phyloP scores from a whole-genome alignment of 2,797 vertebrate genomes.

The Bufotes viridis region DNA sequence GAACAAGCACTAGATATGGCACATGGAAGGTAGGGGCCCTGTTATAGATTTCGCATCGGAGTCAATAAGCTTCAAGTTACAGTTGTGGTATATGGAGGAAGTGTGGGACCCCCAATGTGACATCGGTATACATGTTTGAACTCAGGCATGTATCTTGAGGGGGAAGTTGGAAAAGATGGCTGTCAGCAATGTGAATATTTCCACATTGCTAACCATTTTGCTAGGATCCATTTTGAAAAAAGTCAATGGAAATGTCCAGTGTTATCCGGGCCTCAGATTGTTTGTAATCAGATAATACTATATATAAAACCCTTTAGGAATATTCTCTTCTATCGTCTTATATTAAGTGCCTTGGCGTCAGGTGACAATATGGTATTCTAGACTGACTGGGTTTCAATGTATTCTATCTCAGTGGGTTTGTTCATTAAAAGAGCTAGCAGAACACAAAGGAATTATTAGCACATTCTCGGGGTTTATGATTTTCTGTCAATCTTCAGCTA shows the following conservation, averaged over 20 bases:
- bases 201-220: neutral
- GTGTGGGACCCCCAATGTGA: too few relatives aligned
- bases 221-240: neutral
- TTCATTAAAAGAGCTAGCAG: slow-evolving; percentile 32
- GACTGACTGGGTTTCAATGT: slow-evolving; percentile 25
- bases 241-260: neutral
- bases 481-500: slow-evolving; percentile 49
- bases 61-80: too few relatives aligned
- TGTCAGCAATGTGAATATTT: neutral
- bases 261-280: neutral
- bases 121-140: too few relatives aligned
- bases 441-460: slow-evolving; percentile 52
- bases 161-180: too few relatives aligned
- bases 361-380: slow-evolving; percentile 11
- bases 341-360: neutral
- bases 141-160: too few relatives aligned
- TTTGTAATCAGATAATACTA: neutral
- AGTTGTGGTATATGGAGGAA: too few relatives aligned
- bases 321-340: neutral
- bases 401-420: slow-evolving; percentile 38
- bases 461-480: slow-evolving; percentile 51
- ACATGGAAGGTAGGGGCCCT: too few relatives aligned
- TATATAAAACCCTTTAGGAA: neutral
- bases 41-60: too few relatives aligned
- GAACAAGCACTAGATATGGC: too few relatives aligned